Percentiles rank a stretch among this genome's conserved stretches.
Evolutionary conservation across 2,797 vertebrate species (phyloP).

Genomic region (Amniataba percoides): DNA sequence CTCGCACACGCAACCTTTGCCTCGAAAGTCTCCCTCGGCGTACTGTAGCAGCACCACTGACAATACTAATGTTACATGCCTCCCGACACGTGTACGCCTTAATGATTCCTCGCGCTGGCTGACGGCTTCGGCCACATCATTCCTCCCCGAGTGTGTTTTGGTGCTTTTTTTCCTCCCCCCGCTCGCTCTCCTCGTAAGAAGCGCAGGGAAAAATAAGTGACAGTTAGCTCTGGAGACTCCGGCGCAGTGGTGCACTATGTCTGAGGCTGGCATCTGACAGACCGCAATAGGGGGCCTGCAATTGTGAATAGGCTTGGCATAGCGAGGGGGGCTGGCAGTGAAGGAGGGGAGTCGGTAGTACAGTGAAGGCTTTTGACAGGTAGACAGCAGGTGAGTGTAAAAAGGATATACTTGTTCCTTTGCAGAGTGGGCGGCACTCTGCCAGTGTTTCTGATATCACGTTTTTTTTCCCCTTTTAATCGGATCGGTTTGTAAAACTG

Average conservation of each 20-base stretch:
- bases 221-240: constrained; percentile 75
- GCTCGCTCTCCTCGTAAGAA: constrained; percentile 55
- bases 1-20: not conserved
- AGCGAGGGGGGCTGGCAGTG: constrained; percentile 41
- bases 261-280: constrained; percentile 79
- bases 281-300: constrained; percentile 67
- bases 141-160: constrained; percentile 41
- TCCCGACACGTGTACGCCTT: constrained; percentile 64
- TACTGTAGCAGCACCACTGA: constrained; percentile 43
- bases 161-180: constrained; percentile 26
- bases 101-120: constrained; percentile 63
- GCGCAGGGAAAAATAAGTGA: constrained; percentile 67
- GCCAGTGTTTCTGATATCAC: constrained; percentile 52
- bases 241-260: constrained; percentile 72
- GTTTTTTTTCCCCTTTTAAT: constrained; percentile 1
- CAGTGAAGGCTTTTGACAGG: constrained; percentile 75
- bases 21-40: constrained; percentile 13
- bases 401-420: constrained; percentile 63
- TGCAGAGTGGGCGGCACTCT: constrained; percentile 40
- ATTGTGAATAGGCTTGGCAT: constrained; percentile 67
- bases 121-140: constrained; percentile 66
- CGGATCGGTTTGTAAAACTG: constrained; percentile 34
- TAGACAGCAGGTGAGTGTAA: constrained; percentile 76
- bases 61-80: constrained; percentile 60
- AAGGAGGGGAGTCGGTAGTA: constrained; percentile 47